Evolutionary conservation across 2,888 invertebrate species (phyloP).

Genomic region (Ennomos quercinarius): DNA sequence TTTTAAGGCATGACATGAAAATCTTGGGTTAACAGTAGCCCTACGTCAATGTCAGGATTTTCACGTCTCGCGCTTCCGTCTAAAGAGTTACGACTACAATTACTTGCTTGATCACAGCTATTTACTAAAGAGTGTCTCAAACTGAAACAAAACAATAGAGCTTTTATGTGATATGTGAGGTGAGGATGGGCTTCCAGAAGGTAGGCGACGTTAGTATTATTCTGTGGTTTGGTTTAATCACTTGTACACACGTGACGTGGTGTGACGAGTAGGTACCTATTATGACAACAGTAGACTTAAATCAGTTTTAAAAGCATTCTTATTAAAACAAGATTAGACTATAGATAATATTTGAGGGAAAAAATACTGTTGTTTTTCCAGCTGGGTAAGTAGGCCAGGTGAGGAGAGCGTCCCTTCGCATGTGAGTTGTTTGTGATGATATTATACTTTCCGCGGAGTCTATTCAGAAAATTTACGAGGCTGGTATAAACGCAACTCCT

Average conservation of each 20-base stretch:
- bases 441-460: slow-evolving; percentile 36
- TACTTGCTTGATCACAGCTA: slow-evolving; percentile 24
- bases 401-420: slow-evolving; percentile 46
- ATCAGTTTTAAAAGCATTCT: neutral
- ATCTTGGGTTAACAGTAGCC: slow-evolving; percentile 44
- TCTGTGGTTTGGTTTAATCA: neutral
- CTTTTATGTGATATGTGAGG: neutral
- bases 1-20: slow-evolving; percentile 49
- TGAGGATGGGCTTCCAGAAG: too few relatives aligned
- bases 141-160: slow-evolving; percentile 13
- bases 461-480: slow-evolving; percentile 37
- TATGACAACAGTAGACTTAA: slow-evolving; percentile 2
- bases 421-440: slow-evolving; percentile 36
- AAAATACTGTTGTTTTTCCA: slow-evolving; percentile 40
- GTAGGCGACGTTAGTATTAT: too few relatives aligned
- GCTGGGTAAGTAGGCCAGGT: slow-evolving; percentile 45
- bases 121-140: slow-evolving; percentile 12
- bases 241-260: neutral
- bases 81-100: slow-evolving; percentile 38
- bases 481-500: slow-evolving; percentile 41
- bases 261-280: too few relatives aligned
- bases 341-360: slow-evolving; percentile 13
- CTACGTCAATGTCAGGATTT: slow-evolving; percentile 46
- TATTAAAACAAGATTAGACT: slow-evolving; percentile 1
- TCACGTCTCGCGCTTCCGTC: slow-evolving; percentile 29